Evolutionary conservation across 2,888 invertebrate species (phyloP).

Genomic region (Baccha elongata): DNA sequence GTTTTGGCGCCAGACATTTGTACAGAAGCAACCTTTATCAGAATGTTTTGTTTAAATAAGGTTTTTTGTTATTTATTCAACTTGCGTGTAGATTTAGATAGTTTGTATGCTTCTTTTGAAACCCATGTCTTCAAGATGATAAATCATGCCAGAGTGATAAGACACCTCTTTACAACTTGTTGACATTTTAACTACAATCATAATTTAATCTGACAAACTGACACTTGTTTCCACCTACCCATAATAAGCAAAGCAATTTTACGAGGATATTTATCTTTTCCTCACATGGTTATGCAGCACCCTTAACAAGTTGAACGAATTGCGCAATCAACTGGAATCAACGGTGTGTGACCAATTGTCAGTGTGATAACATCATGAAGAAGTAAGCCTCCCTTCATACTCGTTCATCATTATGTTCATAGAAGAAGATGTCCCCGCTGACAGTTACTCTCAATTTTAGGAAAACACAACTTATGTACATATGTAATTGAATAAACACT

Average conservation of each 20-base stretch:
- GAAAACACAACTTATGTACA: neutral
- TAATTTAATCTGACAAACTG: constrained; percentile 10
- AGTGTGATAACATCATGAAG: constrained; percentile 53
- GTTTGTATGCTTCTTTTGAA: neutral
- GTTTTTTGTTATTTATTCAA: neutral
- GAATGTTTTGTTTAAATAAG: constrained; percentile 9
- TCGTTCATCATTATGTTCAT: neutral
- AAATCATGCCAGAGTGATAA: neutral
- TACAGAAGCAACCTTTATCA: constrained; percentile 18
- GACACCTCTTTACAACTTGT: constrained; percentile 20
- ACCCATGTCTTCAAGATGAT: neutral
- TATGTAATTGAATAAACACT: constrained; percentile 19
- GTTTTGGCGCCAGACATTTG: constrained; percentile 17
- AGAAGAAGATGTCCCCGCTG: neutral
- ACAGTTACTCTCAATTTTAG: constrained; percentile 14
- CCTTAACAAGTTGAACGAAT: constrained; percentile 4
- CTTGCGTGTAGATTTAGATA: neutral
- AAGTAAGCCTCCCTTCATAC: constrained; percentile 16
- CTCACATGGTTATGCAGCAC: neutral
- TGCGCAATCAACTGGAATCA: constrained; percentile 50
- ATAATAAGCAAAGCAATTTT: neutral
- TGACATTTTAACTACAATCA: constrained; percentile 14
- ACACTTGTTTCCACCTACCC: constrained; percentile 1
- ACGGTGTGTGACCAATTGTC: constrained; percentile 52
- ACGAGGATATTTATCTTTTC: neutral